phyloP scores from a whole-genome alignment of 2,888 invertebrate species.

The Brenthis hecate region DNA sequence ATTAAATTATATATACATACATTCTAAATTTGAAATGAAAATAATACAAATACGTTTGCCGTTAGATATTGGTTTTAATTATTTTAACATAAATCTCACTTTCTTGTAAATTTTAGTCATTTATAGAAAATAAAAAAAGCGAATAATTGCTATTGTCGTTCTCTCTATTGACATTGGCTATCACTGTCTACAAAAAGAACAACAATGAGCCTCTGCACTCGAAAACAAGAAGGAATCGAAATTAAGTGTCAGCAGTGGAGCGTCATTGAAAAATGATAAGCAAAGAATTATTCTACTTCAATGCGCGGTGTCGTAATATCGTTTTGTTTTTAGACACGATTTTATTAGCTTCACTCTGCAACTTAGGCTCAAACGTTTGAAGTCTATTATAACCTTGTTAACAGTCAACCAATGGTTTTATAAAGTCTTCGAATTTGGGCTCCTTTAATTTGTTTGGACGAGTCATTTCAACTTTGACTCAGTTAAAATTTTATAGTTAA shows the following conservation, averaged over 20 bases:
- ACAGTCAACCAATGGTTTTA: too few species aligned
- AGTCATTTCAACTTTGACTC: too few species aligned
- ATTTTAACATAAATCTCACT: background rate
- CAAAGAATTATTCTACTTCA: slow-evolving; percentile 41
- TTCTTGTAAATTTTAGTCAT: background rate
- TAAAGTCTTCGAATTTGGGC: too few species aligned
- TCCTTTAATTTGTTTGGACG: too few species aligned
- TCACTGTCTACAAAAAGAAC: slow-evolving; percentile 51
- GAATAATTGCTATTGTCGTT: background rate
- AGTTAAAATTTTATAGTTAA: too few species aligned
- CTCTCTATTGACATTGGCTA: slow-evolving; percentile 45
- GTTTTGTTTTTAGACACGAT: background rate
- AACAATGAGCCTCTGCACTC: slow-evolving; percentile 49
- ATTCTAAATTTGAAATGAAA: too few species aligned
- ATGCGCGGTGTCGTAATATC: slow-evolving; percentile 19
- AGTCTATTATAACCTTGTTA: too few species aligned
- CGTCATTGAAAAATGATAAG: slow-evolving; percentile 54
- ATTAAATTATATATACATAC: background rate
- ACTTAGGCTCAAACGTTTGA: too few species aligned
- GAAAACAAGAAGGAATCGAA: slow-evolving; percentile 60
- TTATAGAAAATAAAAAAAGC: background rate
- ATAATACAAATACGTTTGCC: too few species aligned
- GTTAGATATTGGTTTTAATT: too few species aligned
- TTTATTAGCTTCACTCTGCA: too few species aligned
- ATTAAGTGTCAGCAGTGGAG: slow-evolving; percentile 60